These are phyloP conservation scores for Drosophila ohnishii DNA, from an alignment of 1,140 invertebrate genomes.

Conservation along the genomic window DNA sequence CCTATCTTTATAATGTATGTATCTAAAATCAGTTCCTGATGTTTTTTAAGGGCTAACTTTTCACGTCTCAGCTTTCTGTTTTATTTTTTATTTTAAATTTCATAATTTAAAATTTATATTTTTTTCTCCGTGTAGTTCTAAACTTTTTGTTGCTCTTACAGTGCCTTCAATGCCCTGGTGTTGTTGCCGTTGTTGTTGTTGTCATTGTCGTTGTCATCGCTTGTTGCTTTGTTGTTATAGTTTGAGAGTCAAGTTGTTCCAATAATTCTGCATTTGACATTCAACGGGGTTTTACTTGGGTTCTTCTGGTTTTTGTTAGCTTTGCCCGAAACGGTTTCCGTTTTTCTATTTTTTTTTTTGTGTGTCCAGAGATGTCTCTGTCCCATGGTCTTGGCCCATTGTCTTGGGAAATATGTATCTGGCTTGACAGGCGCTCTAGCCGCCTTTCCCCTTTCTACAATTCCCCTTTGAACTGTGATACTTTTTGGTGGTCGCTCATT, in stretches of 20 bases:
- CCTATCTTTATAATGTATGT: too few species aligned
- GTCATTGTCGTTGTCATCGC: slow-evolving; percentile 54
- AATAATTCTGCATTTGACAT: slow-evolving; percentile 82
- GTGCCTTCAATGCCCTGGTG: slow-evolving; percentile 19
- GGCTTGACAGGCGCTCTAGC: slow-evolving; percentile 19
- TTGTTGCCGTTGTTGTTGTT: slow-evolving; percentile 21
- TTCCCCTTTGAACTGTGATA: slow-evolving; percentile 19
- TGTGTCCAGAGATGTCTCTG: slow-evolving; percentile 46
- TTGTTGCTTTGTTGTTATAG: slow-evolving; percentile 65
- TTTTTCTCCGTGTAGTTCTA: slow-evolving; percentile 13
- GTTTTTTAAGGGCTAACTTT: background rate
- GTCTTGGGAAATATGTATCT: slow-evolving; percentile 44
- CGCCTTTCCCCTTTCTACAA: slow-evolving; percentile 30
- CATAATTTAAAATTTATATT: background rate
- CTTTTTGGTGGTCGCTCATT: slow-evolving; percentile 16
- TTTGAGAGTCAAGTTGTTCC: slow-evolving; percentile 73
- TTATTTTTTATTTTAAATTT: too few species aligned
- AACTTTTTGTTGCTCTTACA: slow-evolving; percentile 40
- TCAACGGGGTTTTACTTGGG: slow-evolving; percentile 54
- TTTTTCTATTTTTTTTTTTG: slow-evolving; percentile 25
- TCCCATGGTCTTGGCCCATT: slow-evolving; percentile 58
- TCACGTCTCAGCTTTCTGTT: too few species aligned
- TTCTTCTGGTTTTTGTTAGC: slow-evolving; percentile 39
- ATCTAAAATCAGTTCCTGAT: too few species aligned
- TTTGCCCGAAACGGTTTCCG: slow-evolving; percentile 48